Evolutionary conservation across 2,888 invertebrate species (phyloP).

Genomic region (Halictus quadricinctus): DNA sequence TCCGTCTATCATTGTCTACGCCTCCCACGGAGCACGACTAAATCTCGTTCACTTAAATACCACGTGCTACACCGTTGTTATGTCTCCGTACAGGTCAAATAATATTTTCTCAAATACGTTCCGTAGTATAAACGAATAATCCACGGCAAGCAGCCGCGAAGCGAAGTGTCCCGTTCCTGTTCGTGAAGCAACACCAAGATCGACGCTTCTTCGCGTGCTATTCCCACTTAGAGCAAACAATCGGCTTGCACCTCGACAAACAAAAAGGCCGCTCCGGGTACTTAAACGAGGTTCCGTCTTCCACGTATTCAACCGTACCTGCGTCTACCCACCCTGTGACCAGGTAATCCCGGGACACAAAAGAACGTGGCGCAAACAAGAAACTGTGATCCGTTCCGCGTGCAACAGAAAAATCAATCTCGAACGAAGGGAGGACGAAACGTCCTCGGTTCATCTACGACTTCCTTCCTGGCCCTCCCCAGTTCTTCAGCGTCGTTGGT

Average conservation of each 20-base stretch:
- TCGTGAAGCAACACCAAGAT: background rate
- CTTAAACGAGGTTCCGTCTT: conserved; percentile 25
- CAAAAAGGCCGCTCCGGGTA: conserved; percentile 38
- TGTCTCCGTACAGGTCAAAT: background rate
- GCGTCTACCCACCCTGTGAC: background rate
- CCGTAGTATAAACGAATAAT: conserved; percentile 6
- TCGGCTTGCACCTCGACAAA: conserved; percentile 43
- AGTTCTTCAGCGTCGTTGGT: background rate
- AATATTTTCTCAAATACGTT: conserved; percentile 23
- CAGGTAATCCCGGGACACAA: conserved; percentile 11
- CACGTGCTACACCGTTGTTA: background rate
- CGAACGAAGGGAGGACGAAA: conserved; percentile 16
- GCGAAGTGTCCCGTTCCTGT: background rate
- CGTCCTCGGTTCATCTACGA: conserved; percentile 25
- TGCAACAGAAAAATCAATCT: conserved; percentile 20
- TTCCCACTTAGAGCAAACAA: conserved; percentile 45
- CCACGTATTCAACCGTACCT: conserved; percentile 19
- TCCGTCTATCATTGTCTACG: background rate
- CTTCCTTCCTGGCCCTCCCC: conserved; percentile 1
- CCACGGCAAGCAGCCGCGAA: background rate
- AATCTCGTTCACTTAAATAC: background rate
- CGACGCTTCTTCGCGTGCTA: conserved; percentile 22
- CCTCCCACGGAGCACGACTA: background rate
- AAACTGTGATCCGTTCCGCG: conserved; percentile 20
- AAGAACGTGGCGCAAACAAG: conserved; percentile 1